A percentile compares a stretch with the other conserved stretches of the same genome.
phyloP scores from a whole-genome alignment of 2,888 invertebrate genomes.

The Agonopterix subpropinquella region DNA sequence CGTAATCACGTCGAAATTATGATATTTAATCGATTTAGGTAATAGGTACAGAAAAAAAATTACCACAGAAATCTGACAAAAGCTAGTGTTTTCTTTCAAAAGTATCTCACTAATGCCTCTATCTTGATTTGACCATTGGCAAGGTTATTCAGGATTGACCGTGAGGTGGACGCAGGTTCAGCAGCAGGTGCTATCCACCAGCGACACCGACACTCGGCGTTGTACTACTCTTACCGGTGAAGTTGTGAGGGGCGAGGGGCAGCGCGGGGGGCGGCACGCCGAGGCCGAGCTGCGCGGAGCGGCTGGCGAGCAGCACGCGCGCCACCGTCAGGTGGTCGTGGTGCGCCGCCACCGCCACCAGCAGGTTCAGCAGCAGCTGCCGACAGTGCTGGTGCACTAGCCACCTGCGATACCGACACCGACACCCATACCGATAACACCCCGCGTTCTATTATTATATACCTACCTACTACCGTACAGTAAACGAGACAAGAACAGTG shows the following conservation, averaged over 20 bases:
- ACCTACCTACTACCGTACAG: neutral
- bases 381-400: slow-evolving; percentile 97
- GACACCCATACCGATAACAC: neutral
- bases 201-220: too few relatives aligned
- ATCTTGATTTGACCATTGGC: too few relatives aligned
- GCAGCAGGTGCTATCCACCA: too few relatives aligned
- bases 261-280: slow-evolving; percentile 83
- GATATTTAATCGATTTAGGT: too few relatives aligned
- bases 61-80: too few relatives aligned
- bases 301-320: slow-evolving; percentile 86
- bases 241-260: slow-evolving; percentile 83
- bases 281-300: slow-evolving; percentile 84
- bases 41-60: too few relatives aligned
- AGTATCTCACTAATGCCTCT: too few relatives aligned
- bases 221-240: too few relatives aligned
- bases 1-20: too few relatives aligned
- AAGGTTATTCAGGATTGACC: too few relatives aligned
- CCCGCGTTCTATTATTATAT: neutral
- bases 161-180: too few relatives aligned
- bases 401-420: slow-evolving; percentile 62
- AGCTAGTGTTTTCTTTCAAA: too few relatives aligned
- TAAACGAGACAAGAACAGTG: neutral
- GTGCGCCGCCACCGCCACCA: slow-evolving; percentile 92
- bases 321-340: slow-evolving; percentile 93
- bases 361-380: slow-evolving; percentile 91